Conservation (phyloP, 2,113 vertebrate species). For the Rhegmatorhina hoffmannsi region DNA sequence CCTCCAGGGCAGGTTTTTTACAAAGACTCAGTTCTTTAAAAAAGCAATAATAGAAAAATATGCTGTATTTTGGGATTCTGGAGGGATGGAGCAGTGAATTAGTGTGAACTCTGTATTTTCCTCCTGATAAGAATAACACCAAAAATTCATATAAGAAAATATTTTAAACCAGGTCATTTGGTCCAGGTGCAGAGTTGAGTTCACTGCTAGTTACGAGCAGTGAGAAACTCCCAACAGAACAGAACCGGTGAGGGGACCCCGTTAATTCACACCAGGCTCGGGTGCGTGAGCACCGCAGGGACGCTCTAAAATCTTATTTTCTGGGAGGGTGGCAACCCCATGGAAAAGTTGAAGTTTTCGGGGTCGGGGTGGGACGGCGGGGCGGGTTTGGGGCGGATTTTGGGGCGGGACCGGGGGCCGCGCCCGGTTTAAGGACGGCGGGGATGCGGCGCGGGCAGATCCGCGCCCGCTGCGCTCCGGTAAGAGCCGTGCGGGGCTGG, state of each 20-base stretch:
- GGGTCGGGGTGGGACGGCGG: neutral
- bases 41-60: neutral
- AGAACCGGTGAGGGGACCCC: fast-evolving
- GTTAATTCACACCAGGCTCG: fast-evolving
- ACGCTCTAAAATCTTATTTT: fast-evolving
- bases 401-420: neutral
- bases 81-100: too few relatives aligned
- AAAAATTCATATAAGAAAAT: neutral
- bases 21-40: neutral
- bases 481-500: neutral
- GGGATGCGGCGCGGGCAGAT: neutral
- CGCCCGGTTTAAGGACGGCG: neutral
- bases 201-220: neutral
- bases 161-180: neutral
- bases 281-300: neutral
- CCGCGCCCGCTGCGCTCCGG: neutral
- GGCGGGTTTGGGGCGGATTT: neutral
- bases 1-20: neutral
- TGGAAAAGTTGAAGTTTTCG: neutral
- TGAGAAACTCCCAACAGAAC: neutral
- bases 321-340: neutral
- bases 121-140: too few relatives aligned
- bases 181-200: neutral
- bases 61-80: neutral
- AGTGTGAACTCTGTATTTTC: neutral